Conservation (phyloP, 2,797 vertebrate species). For the Garrulus glandarius region DNA sequence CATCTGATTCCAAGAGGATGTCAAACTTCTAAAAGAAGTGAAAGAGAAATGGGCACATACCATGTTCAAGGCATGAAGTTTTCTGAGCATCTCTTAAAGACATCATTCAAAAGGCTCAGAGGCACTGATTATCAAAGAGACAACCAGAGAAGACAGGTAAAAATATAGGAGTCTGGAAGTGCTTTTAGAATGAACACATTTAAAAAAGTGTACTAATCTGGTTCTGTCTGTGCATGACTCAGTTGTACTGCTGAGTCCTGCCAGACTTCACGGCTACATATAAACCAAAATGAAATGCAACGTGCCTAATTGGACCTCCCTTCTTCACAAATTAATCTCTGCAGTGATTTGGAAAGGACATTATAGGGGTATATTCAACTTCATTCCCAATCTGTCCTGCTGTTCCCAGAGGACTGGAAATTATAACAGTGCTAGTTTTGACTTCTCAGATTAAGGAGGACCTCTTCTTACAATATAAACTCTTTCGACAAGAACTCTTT, state of each 20-base stretch:
- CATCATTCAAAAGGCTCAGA: neutral
- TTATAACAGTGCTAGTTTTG: neutral
- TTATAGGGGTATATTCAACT: neutral
- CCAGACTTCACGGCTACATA: neutral
- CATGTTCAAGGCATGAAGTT: neutral
- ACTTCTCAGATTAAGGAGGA: neutral
- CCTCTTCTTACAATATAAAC: neutral
- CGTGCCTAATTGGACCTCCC: rapidly evolving
- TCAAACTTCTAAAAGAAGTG: neutral
- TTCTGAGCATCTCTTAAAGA: neutral
- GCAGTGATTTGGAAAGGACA: neutral
- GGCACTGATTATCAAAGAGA: neutral
- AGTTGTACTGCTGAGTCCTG: neutral
- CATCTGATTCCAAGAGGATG: neutral
- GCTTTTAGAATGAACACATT: neutral
- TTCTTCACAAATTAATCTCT: neutral
- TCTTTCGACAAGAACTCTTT: neutral
- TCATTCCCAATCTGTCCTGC: neutral
- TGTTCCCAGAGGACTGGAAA: neutral
- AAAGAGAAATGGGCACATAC: neutral
- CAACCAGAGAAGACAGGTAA: neutral
- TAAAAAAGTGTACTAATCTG: neutral
- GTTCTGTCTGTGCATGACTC: neutral
- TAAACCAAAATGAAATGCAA: neutral
- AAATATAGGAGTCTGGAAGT: neutral